Percentiles rank a stretch among this genome's conserved stretches.
These are phyloP conservation scores for Apis dorsata DNA, from an alignment of 1,140 invertebrate genomes.

Conservation along the genomic window DNA sequence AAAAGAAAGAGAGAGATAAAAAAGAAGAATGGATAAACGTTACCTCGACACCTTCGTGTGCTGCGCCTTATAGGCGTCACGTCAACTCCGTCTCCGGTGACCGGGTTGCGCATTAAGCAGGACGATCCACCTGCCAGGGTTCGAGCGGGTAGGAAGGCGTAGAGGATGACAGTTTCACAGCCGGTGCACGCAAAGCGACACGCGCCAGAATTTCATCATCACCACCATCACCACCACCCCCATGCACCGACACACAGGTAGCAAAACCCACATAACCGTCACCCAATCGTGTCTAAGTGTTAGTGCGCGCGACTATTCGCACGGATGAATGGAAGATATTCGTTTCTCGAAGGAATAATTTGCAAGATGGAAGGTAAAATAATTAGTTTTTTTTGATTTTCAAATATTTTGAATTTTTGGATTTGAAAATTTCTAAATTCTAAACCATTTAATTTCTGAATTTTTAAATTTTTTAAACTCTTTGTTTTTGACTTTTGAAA, in stretches of 20 bases:
- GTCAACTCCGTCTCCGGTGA: constrained; percentile 82
- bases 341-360: not conserved
- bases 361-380: not conserved
- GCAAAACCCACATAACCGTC: constrained; percentile 59
- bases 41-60: constrained; percentile 78
- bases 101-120: constrained; percentile 80
- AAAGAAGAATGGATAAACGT: constrained; percentile 59
- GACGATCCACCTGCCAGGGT: constrained; percentile 76
- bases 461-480: not conserved
- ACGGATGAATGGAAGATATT: constrained; percentile 30
- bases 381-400: not conserved
- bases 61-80: constrained; percentile 76
- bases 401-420: not conserved
- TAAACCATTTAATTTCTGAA: not conserved
- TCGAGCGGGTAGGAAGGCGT: constrained; percentile 51
- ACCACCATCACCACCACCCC: constrained; percentile 48
- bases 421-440: not conserved
- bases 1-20: not conserved
- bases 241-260: constrained; percentile 61
- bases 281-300: constrained; percentile 59
- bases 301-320: constrained; percentile 52
- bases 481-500: not conserved
- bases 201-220: constrained; percentile 57
- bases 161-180: constrained; percentile 52
- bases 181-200: constrained; percentile 59